These are phyloP conservation scores for Seira musarum DNA, from an alignment of 2,888 invertebrate species.

Conservation along the genomic window DNA sequence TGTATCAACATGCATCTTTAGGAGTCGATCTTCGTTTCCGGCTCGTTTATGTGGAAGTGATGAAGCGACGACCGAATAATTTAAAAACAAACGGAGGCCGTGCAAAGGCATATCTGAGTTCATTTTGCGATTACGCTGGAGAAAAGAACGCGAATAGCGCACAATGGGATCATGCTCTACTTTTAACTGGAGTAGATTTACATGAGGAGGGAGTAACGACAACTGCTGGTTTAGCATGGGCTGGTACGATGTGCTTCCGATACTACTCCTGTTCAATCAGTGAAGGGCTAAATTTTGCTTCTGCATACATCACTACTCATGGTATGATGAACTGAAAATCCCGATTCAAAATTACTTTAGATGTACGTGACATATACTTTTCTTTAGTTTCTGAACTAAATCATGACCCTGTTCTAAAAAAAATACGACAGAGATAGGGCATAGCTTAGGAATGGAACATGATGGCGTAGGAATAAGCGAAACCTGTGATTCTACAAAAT, in stretches of 20 bases:
- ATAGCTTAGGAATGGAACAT: slow-evolving; percentile 72
- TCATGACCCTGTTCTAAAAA: too few relatives aligned
- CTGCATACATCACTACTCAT: slow-evolving; percentile 72
- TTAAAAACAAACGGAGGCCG: slow-evolving; percentile 70
- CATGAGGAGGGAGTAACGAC: slow-evolving; percentile 65
- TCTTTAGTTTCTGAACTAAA: too few relatives aligned
- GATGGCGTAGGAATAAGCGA: slow-evolving; percentile 71
- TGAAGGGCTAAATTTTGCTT: slow-evolving; percentile 72
- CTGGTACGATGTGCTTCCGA: slow-evolving; percentile 72
- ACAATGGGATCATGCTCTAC: slow-evolving; percentile 72
- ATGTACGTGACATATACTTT: too few relatives aligned
- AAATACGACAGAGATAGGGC: slow-evolving; percentile 73
- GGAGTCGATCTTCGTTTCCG: slow-evolving; percentile 70
- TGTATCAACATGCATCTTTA: slow-evolving; percentile 71
- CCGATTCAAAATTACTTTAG: too few relatives aligned
- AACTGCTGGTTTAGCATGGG: slow-evolving; percentile 61
- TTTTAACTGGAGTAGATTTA: slow-evolving; percentile 71
- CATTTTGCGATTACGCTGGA: slow-evolving; percentile 71
- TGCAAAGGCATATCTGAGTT: slow-evolving; percentile 71
- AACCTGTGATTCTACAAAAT: slow-evolving; percentile 70
- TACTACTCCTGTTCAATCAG: slow-evolving; percentile 72
- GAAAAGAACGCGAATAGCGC: slow-evolving; percentile 64
- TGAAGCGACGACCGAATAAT: slow-evolving; percentile 67
- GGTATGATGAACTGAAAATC: too few relatives aligned
- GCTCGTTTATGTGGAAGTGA: slow-evolving; percentile 71